Evolutionary conservation across 1,140 invertebrate genomes (phyloP).

Genomic region (Pseudomyrmex gracilis): DNA sequence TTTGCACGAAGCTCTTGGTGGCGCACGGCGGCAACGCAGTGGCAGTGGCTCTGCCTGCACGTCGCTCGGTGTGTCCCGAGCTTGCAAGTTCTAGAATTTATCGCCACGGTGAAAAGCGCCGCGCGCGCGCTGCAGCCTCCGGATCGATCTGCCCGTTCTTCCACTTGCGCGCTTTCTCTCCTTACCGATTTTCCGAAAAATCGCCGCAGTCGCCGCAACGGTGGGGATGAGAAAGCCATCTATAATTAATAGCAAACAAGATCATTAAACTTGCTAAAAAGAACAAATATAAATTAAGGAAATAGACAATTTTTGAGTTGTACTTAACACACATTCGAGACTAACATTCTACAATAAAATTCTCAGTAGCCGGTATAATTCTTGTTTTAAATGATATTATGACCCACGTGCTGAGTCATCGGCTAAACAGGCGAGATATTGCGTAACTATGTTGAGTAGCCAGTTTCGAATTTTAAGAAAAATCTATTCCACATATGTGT

Average conservation of each 20-base stretch:
- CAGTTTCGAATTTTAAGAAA: no score
- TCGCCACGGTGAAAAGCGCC: slow-evolving; percentile 65
- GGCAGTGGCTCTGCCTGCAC: not conserved
- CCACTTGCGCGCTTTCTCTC: slow-evolving; percentile 32
- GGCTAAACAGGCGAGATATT: no score
- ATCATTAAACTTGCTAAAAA: not conserved
- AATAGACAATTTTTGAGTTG: no score
- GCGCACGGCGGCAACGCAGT: not conserved
- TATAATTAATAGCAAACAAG: slow-evolving; percentile 13
- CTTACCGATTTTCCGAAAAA: slow-evolving; percentile 49
- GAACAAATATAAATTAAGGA: not conserved
- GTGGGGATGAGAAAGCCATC: not conserved
- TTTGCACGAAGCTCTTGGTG: slow-evolving; percentile 65
- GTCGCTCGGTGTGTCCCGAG: slow-evolving; percentile 16
- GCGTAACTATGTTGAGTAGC: no score
- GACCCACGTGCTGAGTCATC: no score
- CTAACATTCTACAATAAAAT: no score
- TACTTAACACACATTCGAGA: not conserved
- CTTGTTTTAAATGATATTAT: no score
- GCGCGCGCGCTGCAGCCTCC: slow-evolving; percentile 28
- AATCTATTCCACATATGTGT: no score
- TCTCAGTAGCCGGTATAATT: no score
- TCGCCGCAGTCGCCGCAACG: not conserved
- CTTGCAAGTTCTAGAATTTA: slow-evolving; percentile 65
- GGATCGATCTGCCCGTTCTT: slow-evolving; percentile 67